These are phyloP conservation scores for Cydia fagiglandana DNA, from an alignment of 1,140 invertebrate genomes.

Conservation along the genomic window DNA sequence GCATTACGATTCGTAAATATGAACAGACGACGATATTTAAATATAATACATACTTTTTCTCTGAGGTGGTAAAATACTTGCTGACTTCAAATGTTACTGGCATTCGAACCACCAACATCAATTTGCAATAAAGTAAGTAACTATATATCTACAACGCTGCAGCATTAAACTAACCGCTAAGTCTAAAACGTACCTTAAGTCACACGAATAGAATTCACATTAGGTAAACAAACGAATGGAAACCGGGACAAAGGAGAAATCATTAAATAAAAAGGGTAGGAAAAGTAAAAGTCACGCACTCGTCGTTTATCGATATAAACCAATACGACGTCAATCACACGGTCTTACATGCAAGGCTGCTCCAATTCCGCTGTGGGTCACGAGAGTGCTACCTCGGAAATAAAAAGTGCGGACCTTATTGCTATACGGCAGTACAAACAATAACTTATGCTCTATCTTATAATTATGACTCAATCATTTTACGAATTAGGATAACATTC, in stretches of 20 bases:
- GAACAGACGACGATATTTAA: neutral
- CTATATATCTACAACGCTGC: neutral
- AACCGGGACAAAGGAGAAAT: constrained; percentile 28
- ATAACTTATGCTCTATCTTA: no score
- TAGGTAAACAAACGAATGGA: neutral
- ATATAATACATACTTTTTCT: neutral
- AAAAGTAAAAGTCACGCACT: constrained; percentile 22
- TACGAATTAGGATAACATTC: no score
- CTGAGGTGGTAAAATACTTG: neutral
- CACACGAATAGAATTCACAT: neutral
- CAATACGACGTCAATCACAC: constrained; percentile 9
- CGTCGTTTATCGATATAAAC: constrained; percentile 22
- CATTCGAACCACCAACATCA: constrained; percentile 5
- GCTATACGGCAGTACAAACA: no score
- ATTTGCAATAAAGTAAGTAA: constrained; percentile 15
- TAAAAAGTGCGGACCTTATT: neutral
- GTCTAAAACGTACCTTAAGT: neutral
- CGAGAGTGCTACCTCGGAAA: neutral
- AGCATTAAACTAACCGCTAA: neutral
- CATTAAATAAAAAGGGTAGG: constrained; percentile 30
- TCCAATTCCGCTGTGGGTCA: neutral
- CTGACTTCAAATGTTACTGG: neutral
- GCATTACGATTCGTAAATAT: no score
- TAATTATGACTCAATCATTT: no score
- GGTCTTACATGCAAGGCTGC: neutral